phyloP scores from a whole-genome alignment of 2,113 vertebrate species.

The Cavia aperea region DNA sequence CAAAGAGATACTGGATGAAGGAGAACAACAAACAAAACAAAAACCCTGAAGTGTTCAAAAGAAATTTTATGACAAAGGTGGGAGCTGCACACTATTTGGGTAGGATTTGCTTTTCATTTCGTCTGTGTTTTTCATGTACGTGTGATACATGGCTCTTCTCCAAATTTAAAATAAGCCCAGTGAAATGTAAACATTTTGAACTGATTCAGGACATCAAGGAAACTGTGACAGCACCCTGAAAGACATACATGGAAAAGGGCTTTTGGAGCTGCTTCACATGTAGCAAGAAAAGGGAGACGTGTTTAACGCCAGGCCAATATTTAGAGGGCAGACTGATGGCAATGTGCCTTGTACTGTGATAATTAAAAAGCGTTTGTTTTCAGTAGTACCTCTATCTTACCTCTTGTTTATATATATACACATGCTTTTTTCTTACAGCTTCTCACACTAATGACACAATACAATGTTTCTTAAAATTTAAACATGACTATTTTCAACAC shows the following conservation, averaged over 20 bases:
- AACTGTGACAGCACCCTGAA: not conserved
- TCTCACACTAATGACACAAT: too few species aligned
- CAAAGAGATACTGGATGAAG: not conserved
- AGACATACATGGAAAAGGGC: not conserved
- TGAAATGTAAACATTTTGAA: not conserved
- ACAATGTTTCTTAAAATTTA: not conserved
- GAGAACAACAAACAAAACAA: not conserved
- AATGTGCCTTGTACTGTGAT: not conserved
- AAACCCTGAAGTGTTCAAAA: not conserved
- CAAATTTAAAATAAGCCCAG: not conserved
- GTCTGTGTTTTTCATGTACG: not conserved
- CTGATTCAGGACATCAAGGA: not conserved
- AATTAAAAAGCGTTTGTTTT: not conserved
- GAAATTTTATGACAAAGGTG: not conserved
- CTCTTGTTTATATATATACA: too few species aligned
- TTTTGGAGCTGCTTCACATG: not conserved
- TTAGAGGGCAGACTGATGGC: not conserved
- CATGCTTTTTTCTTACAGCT: too few species aligned
- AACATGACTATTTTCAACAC: not conserved
- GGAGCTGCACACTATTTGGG: not conserved
- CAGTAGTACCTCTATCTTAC: too few species aligned
- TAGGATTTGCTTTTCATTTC: conserved; percentile 1
- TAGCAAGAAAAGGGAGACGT: not conserved
- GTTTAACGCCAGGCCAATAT: not conserved
- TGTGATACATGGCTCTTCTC: not conserved